phyloP scores from a whole-genome alignment of 2,888 invertebrate genomes.

The Melinaea marsaeus region DNA sequence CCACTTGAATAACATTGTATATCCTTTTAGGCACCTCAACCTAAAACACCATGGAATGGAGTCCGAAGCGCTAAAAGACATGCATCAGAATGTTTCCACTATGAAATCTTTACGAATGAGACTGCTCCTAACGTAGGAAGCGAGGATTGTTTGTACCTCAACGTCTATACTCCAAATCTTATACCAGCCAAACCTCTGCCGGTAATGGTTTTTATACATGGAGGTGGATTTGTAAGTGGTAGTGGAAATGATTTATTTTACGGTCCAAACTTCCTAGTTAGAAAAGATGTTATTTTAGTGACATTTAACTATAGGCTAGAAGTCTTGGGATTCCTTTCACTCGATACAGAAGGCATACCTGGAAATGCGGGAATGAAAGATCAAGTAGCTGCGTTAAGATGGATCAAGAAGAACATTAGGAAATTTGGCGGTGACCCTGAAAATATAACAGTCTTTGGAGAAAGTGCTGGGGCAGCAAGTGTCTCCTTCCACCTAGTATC shows the following conservation, averaged over 20 bases:
- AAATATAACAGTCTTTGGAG: slow-evolving; percentile 53
- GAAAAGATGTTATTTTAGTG: slow-evolving; percentile 55
- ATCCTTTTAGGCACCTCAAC: slow-evolving; percentile 42
- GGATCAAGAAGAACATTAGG: slow-evolving; percentile 47
- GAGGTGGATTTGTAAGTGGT: slow-evolving; percentile 52
- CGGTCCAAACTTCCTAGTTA: slow-evolving; percentile 59
- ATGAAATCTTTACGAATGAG: slow-evolving; percentile 13
- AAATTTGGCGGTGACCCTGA: slow-evolving; percentile 54
- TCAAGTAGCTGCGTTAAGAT: slow-evolving; percentile 49
- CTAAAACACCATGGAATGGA: slow-evolving; percentile 44
- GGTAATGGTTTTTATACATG: slow-evolving; percentile 55
- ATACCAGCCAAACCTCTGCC: slow-evolving; percentile 30
- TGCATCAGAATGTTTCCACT: slow-evolving; percentile 32
- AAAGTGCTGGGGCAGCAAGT: slow-evolving; percentile 49
- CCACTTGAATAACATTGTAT: slow-evolving; percentile 18
- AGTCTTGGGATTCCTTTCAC: slow-evolving; percentile 56
- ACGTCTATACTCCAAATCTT: no score
- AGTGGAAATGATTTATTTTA: slow-evolving; percentile 54
- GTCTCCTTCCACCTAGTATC: slow-evolving; percentile 37
- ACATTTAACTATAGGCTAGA: slow-evolving; percentile 65
- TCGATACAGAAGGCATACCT: slow-evolving; percentile 58
- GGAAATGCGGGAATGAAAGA: slow-evolving; percentile 56
- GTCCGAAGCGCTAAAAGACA: slow-evolving; percentile 43
- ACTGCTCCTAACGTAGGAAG: slow-evolving; percentile 9
- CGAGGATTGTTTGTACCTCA: no score